A percentile compares a stretch with the other conserved stretches of the same genome.
These are phyloP conservation scores for Mustelus asterias DNA, from an alignment of 2,113 vertebrate species.

Conservation along the genomic window DNA sequence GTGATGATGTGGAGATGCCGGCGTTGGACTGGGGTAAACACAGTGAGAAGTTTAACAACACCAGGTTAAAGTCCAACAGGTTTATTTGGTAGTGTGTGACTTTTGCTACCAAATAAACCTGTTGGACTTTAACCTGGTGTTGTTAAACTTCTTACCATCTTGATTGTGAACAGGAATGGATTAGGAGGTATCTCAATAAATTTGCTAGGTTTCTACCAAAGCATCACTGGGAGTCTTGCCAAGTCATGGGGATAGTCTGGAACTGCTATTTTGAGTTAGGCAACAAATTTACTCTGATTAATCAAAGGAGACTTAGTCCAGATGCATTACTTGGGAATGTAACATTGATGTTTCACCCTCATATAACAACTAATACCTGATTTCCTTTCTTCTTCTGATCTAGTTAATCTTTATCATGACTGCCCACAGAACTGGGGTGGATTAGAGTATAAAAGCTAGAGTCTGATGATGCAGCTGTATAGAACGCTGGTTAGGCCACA, in stretches of 20 bases:
- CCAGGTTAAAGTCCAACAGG: no score
- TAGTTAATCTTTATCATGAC: neutral
- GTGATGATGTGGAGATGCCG: no score
- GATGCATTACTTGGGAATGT: neutral
- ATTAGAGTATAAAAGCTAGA: no score
- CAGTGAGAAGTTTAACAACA: no score
- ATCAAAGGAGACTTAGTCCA: neutral
- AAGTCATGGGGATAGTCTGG: neutral
- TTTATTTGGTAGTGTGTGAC: no score
- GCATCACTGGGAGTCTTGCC: neutral
- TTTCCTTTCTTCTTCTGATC: neutral
- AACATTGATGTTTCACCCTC: conserved; percentile 4
- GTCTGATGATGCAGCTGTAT: no score
- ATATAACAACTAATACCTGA: neutral
- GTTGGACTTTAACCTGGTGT: no score
- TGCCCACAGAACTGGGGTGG: neutral
- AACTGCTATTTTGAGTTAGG: neutral
- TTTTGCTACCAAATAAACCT: no score
- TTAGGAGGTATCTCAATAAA: neutral
- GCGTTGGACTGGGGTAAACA: no score
- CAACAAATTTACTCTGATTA: conserved; percentile 9
- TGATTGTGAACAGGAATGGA: neutral
- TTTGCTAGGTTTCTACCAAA: neutral
- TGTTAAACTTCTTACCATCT: no score
- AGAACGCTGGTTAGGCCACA: no score